Base-by-base conservation (phyloP, 2,888 invertebrate species). In the Caenorhabditis japonica region DNA sequence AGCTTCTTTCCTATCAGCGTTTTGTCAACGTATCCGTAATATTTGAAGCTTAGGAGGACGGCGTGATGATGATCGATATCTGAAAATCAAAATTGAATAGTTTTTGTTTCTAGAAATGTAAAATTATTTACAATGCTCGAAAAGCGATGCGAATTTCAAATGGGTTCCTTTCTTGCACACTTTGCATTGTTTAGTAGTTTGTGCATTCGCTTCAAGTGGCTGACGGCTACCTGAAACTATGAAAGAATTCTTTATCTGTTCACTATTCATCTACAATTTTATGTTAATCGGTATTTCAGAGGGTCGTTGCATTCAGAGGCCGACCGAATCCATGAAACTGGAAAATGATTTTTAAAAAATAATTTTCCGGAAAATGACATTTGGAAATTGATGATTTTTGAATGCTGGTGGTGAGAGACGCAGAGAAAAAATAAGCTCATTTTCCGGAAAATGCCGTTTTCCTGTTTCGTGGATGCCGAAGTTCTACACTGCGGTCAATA, bases 51-150 rank as follows among this genome's bases (percentile, higher is more conserved):
- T 30, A 34, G 21, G 3, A 66, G 4, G 0, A 13, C 21, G 0
- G 66, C 66, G 19, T 43, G 49, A 51, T 66, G 66, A 34, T 49
- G 56, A 15, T 55, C 47, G 25, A 49, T 41, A 19, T 66, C 66
- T 66, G 43, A 13, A 66, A 38, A 15, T n/a, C 19, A 12, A 41
- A 25, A 43, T 4, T 21, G 4, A 15, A 30, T 0, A 3, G 2
- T 12, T 27, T 39, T 15, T n/a, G 13, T n/a, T n/a, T n/a, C n/a
- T n/a, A n/a, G n/a, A 23, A n/a, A 2, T 36, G 17, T 23, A 13
- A n/a, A 15, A 64, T 30, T 30, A 10, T 30, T 36, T 15, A 66
- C 66, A 66, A 27, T 66, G 66, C 13, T 56, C 36, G 17, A 66
- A 66, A 4, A 66, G 49, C 2, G 56, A 15, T 1, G 43, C 43